Conservation (phyloP, 2,888 invertebrate species). For the Parochlus steinenii region DNA sequence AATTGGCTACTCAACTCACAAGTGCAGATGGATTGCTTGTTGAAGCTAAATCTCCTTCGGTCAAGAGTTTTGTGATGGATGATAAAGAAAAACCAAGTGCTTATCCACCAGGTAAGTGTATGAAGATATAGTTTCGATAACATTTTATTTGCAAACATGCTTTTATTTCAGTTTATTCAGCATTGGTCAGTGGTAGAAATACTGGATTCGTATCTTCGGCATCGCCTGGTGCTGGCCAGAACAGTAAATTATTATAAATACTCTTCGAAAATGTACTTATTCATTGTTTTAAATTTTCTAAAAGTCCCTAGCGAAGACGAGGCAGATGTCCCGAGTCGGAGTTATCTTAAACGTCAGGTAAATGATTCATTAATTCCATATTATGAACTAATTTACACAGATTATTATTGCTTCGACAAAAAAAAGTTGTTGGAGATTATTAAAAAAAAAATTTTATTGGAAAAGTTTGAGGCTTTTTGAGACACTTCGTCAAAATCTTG, state of each 20-base stretch:
- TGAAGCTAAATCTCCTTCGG: slow-evolving; percentile 5
- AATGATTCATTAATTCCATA: no score
- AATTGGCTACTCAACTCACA: slow-evolving; percentile 17
- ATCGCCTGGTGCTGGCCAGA: slow-evolving; percentile 10
- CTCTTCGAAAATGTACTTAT: neutral
- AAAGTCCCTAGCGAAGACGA: slow-evolving; percentile 49
- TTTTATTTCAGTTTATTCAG: slow-evolving; percentile 10
- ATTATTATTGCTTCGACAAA: no score
- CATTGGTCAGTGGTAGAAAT: slow-evolving; percentile 5
- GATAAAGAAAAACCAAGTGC: slow-evolving; percentile 9
- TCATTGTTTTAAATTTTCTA: no score
- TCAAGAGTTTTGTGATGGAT: slow-evolving; percentile 5
- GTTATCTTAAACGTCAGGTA: slow-evolving; percentile 63
- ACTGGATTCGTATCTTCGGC: slow-evolving; percentile 7
- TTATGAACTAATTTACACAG: no score
- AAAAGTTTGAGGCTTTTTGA: no score
- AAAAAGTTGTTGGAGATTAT: no score
- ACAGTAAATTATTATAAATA: no score
- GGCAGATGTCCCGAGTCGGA: slow-evolving; percentile 67
- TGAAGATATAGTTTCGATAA: no score
- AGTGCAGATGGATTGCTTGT: slow-evolving; percentile 12
- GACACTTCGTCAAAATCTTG: no score
- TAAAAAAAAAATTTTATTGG: no score
- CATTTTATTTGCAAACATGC: no score
- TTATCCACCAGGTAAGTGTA: slow-evolving; percentile 10